A percentile compares a stretch with the other conserved stretches of the same genome.
phyloP scores from a whole-genome alignment of 2,888 invertebrate genomes.

The Proisotoma minuta region DNA sequence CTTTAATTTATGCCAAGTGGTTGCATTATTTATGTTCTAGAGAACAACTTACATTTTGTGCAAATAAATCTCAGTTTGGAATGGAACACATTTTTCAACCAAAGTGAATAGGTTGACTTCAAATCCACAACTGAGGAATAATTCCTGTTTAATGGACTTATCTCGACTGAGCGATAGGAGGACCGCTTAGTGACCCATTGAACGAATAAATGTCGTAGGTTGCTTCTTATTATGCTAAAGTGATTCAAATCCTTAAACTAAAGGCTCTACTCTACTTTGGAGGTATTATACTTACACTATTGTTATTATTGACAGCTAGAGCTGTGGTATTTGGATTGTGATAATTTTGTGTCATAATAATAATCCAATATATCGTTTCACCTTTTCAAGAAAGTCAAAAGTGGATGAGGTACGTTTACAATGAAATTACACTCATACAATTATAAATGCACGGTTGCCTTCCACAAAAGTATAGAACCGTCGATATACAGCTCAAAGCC shows the following conservation, averaged over 20 bases:
- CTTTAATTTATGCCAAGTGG: neutral
- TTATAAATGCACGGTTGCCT: too few species aligned
- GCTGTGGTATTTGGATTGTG: neutral
- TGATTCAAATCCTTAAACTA: neutral
- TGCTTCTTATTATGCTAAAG: neutral
- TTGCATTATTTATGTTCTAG: neutral
- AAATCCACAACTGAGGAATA: too few species aligned
- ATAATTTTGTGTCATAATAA: slow-evolving; percentile 3
- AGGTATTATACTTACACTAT: neutral
- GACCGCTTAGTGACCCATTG: slow-evolving; percentile 34
- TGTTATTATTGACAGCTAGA: neutral
- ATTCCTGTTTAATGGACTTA: slow-evolving; percentile 31
- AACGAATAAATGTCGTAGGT: neutral
- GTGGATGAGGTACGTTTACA: neutral
- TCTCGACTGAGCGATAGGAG: neutral
- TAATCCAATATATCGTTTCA: neutral
- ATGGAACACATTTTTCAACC: neutral
- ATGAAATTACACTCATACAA: too few species aligned
- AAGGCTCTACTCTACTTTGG: neutral
- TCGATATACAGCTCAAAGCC: too few species aligned
- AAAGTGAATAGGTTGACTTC: too few species aligned
- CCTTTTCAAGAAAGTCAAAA: neutral
- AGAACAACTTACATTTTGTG: neutral
- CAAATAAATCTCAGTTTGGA: neutral
- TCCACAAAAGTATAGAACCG: too few species aligned